Evolutionary conservation across 1,140 invertebrate genomes (phyloP), one percentile per base, ranked within the genome.

Genomic region (Sinonovacula constricta): DNA sequence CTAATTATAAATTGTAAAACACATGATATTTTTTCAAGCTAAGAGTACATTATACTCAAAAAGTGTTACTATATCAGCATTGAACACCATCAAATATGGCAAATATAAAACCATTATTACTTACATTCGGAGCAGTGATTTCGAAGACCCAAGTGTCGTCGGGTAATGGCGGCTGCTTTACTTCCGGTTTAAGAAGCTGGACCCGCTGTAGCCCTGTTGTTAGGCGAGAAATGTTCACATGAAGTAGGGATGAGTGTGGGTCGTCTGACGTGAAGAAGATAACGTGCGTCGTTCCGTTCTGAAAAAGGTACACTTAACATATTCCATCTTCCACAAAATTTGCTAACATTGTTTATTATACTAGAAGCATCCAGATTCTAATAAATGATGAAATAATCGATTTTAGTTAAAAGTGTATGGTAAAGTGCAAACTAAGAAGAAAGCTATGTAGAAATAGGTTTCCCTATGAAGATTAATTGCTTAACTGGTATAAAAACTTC

Each of bases 201-300:
- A 94, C 94, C 87, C 96, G 92, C 72, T 95, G 94, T 91, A 97
- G 94, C 0, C 95, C 95, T 26, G 89, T 83, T n/a, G 92, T 89
- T 71, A 93, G 88, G 74, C 93, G 93, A 14, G 88, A 87, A 0
- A 96, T 87, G 71, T 93, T 93, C 0, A 96, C 90, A 0, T 95
- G 94, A 39, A 93, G 93, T 7, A 95, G 89, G 36, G 93, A 92
- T 54, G 60, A 24, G 2, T 76, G 79, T 12, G 39, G 12, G 49
- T 95, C 95, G 3, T 87, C 81, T 0, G 93, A 94, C 79, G 93
- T 93, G 15, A 95, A 93, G 94, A 95, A 97, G 0, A 97, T 92
- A 0, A 97, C 87, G 88, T 98, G 97, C 15, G 95, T 96, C 14
- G 96, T 97, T 7, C 96, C 96, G 87, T 95, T 94, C 96, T 96